These are phyloP conservation scores for Acanthopleura granulata DNA, from an alignment of 2,888 invertebrate species.

Conservation along the genomic window DNA sequence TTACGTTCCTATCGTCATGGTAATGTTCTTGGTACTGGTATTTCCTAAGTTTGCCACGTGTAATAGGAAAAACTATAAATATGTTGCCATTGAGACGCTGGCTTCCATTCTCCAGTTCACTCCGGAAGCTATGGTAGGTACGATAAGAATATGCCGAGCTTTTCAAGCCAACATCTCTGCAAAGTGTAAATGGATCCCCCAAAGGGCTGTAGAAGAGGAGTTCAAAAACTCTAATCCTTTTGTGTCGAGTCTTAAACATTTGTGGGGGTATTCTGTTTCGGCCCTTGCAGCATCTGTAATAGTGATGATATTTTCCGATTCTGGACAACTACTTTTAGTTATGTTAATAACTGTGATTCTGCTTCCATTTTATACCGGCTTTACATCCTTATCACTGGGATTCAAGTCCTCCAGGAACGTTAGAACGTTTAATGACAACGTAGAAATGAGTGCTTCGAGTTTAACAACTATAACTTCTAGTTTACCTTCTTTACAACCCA, in stretches of 20 bases:
- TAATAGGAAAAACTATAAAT: conserved; percentile 48
- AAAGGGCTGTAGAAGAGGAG: conserved; percentile 58
- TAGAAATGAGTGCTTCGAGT: conserved; percentile 17
- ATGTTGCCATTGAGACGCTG: conserved; percentile 53
- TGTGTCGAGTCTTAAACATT: conserved; percentile 52
- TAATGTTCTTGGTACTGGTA: conserved; percentile 57
- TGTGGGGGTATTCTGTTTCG: conserved; percentile 57
- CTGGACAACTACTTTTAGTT: conserved; percentile 42
- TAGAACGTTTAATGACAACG: conserved; percentile 21
- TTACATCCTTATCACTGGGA: conserved; percentile 46
- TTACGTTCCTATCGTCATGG: conserved; percentile 52
- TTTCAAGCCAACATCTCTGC: conserved; percentile 52
- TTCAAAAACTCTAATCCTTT: conserved; percentile 56
- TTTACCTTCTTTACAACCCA: too few relatives aligned
- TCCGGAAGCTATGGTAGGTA: conserved; percentile 58
- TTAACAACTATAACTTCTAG: neutral
- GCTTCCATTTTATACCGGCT: conserved; percentile 55
- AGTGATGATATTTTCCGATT: conserved; percentile 41
- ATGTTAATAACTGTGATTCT: conserved; percentile 49
- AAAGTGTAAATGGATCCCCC: conserved; percentile 58
- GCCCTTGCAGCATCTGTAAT: conserved; percentile 41
- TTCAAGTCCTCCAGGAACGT: conserved; percentile 28
- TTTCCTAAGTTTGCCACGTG: conserved; percentile 59
- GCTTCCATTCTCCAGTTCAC: conserved; percentile 60
- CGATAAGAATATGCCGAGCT: conserved; percentile 52